Conservation (phyloP, 2,113 vertebrate species). For the Pseudorasbora parva region DNA sequence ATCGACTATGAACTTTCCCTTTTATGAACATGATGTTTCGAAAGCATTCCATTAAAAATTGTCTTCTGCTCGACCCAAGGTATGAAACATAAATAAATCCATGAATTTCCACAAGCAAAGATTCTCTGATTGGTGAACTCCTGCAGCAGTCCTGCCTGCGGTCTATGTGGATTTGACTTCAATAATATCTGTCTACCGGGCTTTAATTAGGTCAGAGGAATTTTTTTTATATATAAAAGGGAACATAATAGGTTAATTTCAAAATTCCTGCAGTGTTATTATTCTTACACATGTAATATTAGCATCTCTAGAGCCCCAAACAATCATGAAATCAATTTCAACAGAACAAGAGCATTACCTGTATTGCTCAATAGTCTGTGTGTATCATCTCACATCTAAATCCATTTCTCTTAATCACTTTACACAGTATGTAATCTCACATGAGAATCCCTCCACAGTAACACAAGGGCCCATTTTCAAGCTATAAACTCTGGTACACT, state of each 20-base stretch:
- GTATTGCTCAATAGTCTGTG: not conserved
- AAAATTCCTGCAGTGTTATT: not conserved
- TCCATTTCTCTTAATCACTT: constrained; percentile 44
- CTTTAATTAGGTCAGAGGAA: constrained; percentile 22
- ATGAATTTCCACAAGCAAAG: constrained; percentile 7
- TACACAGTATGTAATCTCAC: constrained; percentile 32
- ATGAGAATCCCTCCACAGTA: constrained; percentile 25
- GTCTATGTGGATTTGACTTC: constrained; percentile 27
- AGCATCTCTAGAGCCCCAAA: constrained; percentile 12
- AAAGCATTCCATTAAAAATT: not conserved
- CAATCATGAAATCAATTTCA: not conserved
- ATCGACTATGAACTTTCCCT: not conserved
- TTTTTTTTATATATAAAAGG: not conserved
- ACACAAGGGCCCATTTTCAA: constrained; percentile 28
- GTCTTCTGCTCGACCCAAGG: not conserved
- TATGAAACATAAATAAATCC: constrained; percentile 16
- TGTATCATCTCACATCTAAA: constrained; percentile 26
- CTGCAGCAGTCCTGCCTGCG: not conserved
- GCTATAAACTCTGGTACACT: constrained; percentile 12
- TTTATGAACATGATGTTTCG: not conserved
- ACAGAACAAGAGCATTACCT: constrained; percentile 4
- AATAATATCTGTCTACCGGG: constrained; percentile 21
- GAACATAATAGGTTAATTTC: constrained; percentile 17
- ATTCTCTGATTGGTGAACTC: not conserved
- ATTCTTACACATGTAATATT: constrained; percentile 19